Percentiles rank a stretch among this genome's conserved stretches.
Conservation (phyloP, 2,113 vertebrate genomes). For the Podiceps cristatus region DNA sequence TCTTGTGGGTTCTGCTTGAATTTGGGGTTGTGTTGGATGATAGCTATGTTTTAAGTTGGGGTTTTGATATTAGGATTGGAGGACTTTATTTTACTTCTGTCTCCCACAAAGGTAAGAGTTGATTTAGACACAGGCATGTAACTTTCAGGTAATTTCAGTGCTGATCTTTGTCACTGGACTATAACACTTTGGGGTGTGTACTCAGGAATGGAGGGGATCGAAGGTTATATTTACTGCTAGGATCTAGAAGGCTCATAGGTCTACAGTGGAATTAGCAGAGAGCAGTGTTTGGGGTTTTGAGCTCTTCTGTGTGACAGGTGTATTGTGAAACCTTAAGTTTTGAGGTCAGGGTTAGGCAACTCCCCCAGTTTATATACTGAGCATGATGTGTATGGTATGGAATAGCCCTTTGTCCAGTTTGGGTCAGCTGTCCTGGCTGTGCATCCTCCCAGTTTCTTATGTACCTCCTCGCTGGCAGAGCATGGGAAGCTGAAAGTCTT, state of each 20-base stretch:
- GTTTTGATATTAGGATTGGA: neutral
- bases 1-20: neutral
- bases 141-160: neutral
- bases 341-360: neutral
- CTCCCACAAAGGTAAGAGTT: neutral
- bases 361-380: too few species aligned
- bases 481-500: too few species aligned
- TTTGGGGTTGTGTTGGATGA: neutral
- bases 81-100: neutral
- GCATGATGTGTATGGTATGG: too few species aligned
- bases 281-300: neutral
- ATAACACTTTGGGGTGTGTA: neutral
- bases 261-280: neutral
- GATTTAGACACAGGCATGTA: neutral
- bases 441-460: too few species aligned
- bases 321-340: neutral
- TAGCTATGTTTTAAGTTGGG: neutral
- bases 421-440: too few species aligned
- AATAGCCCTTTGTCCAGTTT: too few species aligned
- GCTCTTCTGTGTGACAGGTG: neutral
- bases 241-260: neutral
- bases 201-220: neutral
- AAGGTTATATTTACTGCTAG: neutral
- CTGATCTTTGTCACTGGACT: neutral
- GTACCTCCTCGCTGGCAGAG: too few species aligned